Percentiles rank a stretch among this genome's conserved stretches.
phyloP scores from a whole-genome alignment of 2,113 vertebrate genomes.

The Phrynosoma platyrhinos region DNA sequence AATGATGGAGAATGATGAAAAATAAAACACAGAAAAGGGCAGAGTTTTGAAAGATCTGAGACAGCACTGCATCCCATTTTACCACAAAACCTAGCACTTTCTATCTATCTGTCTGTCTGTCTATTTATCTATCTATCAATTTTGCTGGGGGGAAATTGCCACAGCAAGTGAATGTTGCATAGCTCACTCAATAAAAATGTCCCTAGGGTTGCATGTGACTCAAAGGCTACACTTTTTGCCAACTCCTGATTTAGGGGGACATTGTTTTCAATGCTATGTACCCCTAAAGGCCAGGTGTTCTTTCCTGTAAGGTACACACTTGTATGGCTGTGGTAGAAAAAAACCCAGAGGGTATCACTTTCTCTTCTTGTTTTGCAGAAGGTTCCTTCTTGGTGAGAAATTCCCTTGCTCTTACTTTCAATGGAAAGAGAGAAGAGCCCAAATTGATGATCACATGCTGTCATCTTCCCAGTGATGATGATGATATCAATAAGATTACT shows the following conservation, averaged over 20 bases:
- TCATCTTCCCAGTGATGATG: not conserved
- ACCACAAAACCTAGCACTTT: no score
- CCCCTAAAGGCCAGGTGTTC: not conserved
- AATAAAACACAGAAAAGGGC: no score
- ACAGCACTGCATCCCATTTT: no score
- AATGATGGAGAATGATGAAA: no score
- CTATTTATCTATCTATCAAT: no score
- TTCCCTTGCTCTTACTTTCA: constrained; percentile 12
- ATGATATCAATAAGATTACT: not conserved
- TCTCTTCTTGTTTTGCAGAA: constrained; percentile 15
- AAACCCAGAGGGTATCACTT: not conserved
- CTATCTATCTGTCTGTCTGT: no score
- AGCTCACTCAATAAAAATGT: no score
- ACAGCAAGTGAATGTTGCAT: no score
- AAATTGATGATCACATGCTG: not conserved
- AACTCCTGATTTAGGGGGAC: not conserved
- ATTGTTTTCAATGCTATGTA: not conserved
- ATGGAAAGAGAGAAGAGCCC: not conserved
- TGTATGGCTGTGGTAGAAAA: not conserved
- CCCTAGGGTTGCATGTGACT: no score
- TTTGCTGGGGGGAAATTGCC: no score
- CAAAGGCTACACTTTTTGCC: no score
- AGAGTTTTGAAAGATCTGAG: no score
- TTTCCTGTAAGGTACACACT: not conserved
- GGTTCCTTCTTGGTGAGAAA: constrained; percentile 15